Base-by-base conservation (phyloP, 1,140 invertebrate genomes). In the Drosophila carrolli region DNA sequence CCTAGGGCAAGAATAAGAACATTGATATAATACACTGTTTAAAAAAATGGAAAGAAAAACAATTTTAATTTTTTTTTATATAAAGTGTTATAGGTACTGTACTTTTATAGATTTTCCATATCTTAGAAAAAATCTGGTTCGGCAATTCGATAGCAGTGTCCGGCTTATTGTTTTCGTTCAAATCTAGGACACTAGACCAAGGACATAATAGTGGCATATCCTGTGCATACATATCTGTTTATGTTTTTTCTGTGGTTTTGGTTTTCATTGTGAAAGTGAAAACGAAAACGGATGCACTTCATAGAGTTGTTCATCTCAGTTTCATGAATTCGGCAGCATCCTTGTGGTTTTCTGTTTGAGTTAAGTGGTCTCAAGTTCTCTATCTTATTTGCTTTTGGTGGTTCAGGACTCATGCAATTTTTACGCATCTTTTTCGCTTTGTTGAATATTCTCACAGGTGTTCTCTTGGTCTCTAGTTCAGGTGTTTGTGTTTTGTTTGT, bases 221-320 rank as follows among this genome's bases (percentile, higher is more conserved):
- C 82, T 86, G 73, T 61, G 55, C 43, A 44, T 48, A 66, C 59
- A 66, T 47, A 38, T 37, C 19, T 44, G 10, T 41, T 68, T 61
- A 66, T 74, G 57, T 86, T 65, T 78, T 53, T 62, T 53, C 43
- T 56, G 80, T 60, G 84, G 84, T 89, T 90, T 89, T 82, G 48
- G 76, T 84, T 89, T 89, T 80, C 85, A 89, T 78, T 89, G 80
- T 78, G 85, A 89, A 89, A 89, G 84, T 89, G 84, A 89, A 89
- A 89, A 84, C 73, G 74, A 77, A 81, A 89, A 68, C 84, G 80
- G 84, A 84, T 89, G 84, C 84, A 79, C 82, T 86, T 81, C 66
- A 72, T 35, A 43, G 63, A 53, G 58, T 46, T 79, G 35, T 53
- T 74, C 27, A 40, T 44, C 32, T 70, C 35, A 14, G 56, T 57